These are phyloP conservation scores for Heliconius melpomene DNA, from an alignment of 1,140 invertebrate species.

Conservation along the genomic window DNA sequence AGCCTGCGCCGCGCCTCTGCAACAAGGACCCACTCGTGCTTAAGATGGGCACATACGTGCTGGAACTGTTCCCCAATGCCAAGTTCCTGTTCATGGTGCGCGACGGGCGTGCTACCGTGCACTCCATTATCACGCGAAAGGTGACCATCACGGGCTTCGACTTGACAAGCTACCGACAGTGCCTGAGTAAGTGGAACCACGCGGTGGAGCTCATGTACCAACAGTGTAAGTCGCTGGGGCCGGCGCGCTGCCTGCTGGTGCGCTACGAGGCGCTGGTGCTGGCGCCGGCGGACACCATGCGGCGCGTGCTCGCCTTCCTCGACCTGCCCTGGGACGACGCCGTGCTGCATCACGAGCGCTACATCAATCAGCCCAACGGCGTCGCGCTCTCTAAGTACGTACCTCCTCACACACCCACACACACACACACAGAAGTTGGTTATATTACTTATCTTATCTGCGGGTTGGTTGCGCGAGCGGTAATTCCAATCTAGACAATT, in stretches of 20 bases:
- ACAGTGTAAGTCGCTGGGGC: slow-evolving; percentile 95
- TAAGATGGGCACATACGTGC: slow-evolving; percentile 94
- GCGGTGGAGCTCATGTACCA: slow-evolving; percentile 97
- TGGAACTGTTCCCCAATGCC: slow-evolving; percentile 90
- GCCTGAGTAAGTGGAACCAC: slow-evolving; percentile 97
- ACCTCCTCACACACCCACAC: background rate
- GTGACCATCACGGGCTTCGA: slow-evolving; percentile 99
- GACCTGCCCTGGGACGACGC: slow-evolving; percentile 97
- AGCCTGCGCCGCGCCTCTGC: slow-evolving; percentile 94
- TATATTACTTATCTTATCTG: background rate
- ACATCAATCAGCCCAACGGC: slow-evolving; percentile 97
- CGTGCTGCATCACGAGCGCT: slow-evolving; percentile 98
- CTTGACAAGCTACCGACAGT: slow-evolving; percentile 95
- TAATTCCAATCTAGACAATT: background rate
- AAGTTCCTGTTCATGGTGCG: slow-evolving; percentile 99
- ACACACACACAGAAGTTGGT: background rate
- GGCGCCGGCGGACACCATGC: slow-evolving; percentile 95
- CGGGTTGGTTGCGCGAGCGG: background rate
- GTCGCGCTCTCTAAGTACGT: slow-evolving; percentile 93
- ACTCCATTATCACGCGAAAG: slow-evolving; percentile 98
- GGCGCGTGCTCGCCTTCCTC: slow-evolving; percentile 94
- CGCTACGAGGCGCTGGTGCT: slow-evolving; percentile 99
- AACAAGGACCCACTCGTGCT: slow-evolving; percentile 99
- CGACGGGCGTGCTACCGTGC: slow-evolving; percentile 98
- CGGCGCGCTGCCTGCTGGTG: slow-evolving; percentile 89